These are phyloP conservation scores for Lasioglossum villosulum DNA, from an alignment of 2,888 invertebrate genomes.

Conservation along the genomic window DNA sequence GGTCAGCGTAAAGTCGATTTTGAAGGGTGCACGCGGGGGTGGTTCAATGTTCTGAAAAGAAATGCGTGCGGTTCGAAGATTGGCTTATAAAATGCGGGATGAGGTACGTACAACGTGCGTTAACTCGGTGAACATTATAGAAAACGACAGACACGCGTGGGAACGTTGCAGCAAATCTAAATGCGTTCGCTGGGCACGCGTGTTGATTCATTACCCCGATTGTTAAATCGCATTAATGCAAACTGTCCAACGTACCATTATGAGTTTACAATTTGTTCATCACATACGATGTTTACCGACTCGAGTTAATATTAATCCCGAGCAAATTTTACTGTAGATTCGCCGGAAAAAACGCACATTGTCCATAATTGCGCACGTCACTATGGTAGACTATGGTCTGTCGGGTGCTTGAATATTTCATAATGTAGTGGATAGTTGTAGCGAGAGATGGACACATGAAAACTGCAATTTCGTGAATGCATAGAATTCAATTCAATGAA, in stretches of 20 bases:
- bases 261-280: slow-evolving; percentile 49
- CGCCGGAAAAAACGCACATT: slow-evolving; percentile 1
- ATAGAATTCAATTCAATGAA: background rate
- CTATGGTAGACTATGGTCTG: background rate
- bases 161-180: slow-evolving; percentile 23
- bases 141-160: slow-evolving; percentile 31
- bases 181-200: slow-evolving; percentile 8
- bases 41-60: slow-evolving; percentile 31
- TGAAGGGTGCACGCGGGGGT: slow-evolving; percentile 17
- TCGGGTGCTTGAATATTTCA: background rate
- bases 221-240: slow-evolving; percentile 26
- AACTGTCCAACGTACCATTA: slow-evolving; percentile 32
- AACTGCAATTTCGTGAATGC: background rate
- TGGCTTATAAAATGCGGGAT: background rate
- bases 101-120: background rate
- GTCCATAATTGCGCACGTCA: slow-evolving; percentile 18
- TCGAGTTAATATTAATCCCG: slow-evolving; percentile 39
- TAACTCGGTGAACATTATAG: slow-evolving; percentile 24
- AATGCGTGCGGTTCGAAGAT: background rate
- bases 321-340: slow-evolving; percentile 19
- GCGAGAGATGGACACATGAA: background rate
- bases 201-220: slow-evolving; percentile 51
- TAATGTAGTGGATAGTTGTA: background rate
- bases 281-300: slow-evolving; percentile 31
- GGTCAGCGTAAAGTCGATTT: slow-evolving; percentile 36